Percentiles rank a stretch among this genome's conserved stretches.
Evolutionary conservation across 2,113 vertebrate genomes (phyloP).

Genomic region (Alligator mississippiensis): DNA sequence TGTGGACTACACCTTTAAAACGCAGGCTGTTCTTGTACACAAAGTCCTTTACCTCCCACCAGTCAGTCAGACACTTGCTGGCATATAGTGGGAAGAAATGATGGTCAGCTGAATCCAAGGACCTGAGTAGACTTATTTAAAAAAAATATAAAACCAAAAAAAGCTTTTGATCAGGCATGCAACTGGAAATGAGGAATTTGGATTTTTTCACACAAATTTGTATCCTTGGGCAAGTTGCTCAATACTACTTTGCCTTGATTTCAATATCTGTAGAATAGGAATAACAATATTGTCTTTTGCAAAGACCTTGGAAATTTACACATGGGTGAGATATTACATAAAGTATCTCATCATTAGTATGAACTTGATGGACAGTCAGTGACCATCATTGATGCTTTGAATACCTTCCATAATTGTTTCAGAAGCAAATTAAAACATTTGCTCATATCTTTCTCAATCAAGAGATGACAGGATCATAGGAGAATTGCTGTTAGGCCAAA

Average conservation of each 20-base stretch:
- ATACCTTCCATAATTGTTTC: neutral
- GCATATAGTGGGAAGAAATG: neutral
- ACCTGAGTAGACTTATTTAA: neutral
- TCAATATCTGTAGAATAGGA: neutral
- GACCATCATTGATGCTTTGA: conserved; percentile 7
- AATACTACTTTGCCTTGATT: neutral
- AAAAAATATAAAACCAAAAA: neutral
- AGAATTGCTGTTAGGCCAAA: neutral
- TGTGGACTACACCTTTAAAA: neutral
- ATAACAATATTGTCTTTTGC: neutral
- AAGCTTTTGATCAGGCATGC: neutral
- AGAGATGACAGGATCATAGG: neutral
- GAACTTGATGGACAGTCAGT: neutral
- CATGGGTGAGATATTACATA: neutral
- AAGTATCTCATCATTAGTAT: neutral
- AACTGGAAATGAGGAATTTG: neutral
- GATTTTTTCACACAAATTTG: neutral
- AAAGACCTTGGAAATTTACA: neutral
- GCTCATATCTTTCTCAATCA: neutral
- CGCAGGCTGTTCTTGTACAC: neutral
- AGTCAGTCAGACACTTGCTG: neutral
- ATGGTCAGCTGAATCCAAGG: neutral
- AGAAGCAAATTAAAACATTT: neutral
- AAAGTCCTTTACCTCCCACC: neutral
- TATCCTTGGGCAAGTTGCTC: neutral